Evolutionary conservation across 2,797 vertebrate genomes (phyloP).

Genomic region (Phyllotis vaccarum): DNA sequence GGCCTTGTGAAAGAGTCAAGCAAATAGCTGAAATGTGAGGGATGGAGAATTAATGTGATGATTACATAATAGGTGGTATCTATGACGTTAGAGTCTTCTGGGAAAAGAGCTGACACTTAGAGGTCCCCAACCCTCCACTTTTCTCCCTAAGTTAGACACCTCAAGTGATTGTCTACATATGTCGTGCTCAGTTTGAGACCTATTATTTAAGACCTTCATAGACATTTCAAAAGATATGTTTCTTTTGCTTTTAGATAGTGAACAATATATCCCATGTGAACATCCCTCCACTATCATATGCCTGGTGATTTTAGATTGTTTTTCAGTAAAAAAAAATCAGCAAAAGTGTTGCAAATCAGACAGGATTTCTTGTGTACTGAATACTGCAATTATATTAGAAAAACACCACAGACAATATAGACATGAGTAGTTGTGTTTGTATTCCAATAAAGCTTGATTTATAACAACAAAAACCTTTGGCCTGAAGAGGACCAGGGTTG

Average conservation of each 20-base stretch:
- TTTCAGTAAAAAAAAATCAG: neutral
- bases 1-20: neutral
- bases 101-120: conserved; percentile 35
- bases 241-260: conserved; percentile 42
- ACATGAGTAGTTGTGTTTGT: neutral
- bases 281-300: neutral
- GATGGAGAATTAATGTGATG: neutral
- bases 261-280: neutral
- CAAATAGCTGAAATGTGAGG: conserved; percentile 6
- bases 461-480: neutral
- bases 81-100: conserved; percentile 13
- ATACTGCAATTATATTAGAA: neutral
- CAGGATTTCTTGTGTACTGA: neutral
- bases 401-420: neutral
- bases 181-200: neutral
- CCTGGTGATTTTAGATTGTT: neutral
- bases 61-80: neutral
- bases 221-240: conserved; percentile 33
- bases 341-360: neutral
- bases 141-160: neutral
- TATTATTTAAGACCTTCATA: conserved; percentile 13
- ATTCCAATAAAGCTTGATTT: conserved; percentile 2
- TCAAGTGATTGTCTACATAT: neutral
- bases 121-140: neutral
- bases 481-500: neutral